Base-by-base conservation (phyloP, 2,797 vertebrate genomes). In the Bryconaethiops microstoma region DNA sequence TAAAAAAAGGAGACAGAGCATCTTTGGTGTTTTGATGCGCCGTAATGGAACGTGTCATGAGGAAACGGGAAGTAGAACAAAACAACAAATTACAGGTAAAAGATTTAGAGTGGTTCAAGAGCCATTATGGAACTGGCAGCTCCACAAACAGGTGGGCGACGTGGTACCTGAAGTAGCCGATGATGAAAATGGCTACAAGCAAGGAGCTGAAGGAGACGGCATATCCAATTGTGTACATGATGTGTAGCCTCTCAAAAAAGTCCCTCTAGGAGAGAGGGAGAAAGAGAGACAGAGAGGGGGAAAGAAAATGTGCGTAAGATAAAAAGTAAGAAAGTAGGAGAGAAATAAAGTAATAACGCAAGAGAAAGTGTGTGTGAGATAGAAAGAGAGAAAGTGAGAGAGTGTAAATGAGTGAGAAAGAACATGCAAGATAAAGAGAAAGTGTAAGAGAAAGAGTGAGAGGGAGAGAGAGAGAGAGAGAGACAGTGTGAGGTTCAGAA, bases 181-280 rank as follows among this genome's bases (percentile, higher is more conserved):
- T 96, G 87, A 97, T 94, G 83, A 96, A 85, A 88, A 97, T 93
- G 67, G 96, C 96, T 39, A 96, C 92, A 0, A 95, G 91, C 83
- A 97, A 90, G 17, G 95, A 96, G 82, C 93, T 92, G 78, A 97
- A 96, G 85, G 96, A 97, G 84, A 96, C 87, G 0, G 96, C 95
- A 0, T 97, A 97, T 19, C 96, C 96, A 0, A 95, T 74, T 1
- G 96, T 97, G 48, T 97, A 97, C 93, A 97, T 95, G 83, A 97
- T 50, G 21, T 93, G 95, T 25, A 97, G 93, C 4, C 94, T 92
- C 81, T 96, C 95, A 80, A 97, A 97, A 90, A 97, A 96, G 64
- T 95, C 93, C 88, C 91, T 91, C 95, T 96, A 90, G 59, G 83
- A 78, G 10, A 77, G 52, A 65, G 5, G 23, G 5, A 40, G 21